Evolutionary conservation across 2,113 vertebrate species (phyloP), one percentile per base, ranked within the genome.

Genomic region (Pteruthius melanotis): DNA sequence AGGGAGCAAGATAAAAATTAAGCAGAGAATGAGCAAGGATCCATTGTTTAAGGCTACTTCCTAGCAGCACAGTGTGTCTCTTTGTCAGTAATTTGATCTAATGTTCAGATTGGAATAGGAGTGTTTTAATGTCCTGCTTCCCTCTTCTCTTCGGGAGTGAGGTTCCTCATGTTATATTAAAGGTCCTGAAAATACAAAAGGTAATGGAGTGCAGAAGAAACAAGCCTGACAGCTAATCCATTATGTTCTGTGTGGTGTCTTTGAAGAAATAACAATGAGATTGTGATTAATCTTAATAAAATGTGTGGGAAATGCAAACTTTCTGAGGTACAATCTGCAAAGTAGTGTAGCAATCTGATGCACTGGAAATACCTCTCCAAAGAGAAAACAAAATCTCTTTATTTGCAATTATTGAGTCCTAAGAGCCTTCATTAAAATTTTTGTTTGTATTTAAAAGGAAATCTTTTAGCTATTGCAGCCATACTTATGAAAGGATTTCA

Each of bases 271-370:
- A 88, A 56, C 44, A 83, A 78, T 39, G 47, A 61, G 39, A 71
- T 42, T 60, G n/a, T 86, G 71, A 86, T 90, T 88, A 70, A 79
- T 91, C 84, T 94, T 85, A 83, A 68, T 85, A 90, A 88, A 92
- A 86, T 88, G 7, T 65, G 28, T 76, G 75, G 44, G 35, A 65
- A 86, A 86, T 31, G 19, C 52, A 80, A 68, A 89, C 44, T 76
- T 94, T 76, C 24, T 71, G 33, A 68, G 23, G 35, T 52, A 65
- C 12, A 23, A 30, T 44, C 44, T 71, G 15, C 16, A 31, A 89
- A 70, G 35, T 15, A 78, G 7, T 6, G 5, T 39, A 71, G 17
- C 15, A 72, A 64, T 56, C 57, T 31, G 31, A 65, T 33, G 13
- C n/a, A 31, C 40, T 80, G 7, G 27, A 40, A 79, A 44, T 64